Evolutionary conservation across 2,113 vertebrate species (phyloP).

Genomic region (Reinhardtius hippoglossoides): DNA sequence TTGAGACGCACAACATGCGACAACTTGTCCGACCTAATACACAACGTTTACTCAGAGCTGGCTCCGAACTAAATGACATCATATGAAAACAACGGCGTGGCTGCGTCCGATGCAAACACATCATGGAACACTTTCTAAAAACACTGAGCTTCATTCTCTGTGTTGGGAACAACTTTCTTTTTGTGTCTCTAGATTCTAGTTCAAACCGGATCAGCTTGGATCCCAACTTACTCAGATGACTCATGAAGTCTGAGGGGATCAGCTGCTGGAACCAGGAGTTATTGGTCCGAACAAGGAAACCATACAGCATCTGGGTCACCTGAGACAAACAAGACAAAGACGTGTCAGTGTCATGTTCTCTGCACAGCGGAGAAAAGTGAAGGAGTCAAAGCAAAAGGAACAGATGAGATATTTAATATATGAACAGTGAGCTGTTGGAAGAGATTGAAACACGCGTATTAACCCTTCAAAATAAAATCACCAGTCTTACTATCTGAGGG

Average conservation of each 20-base stretch:
- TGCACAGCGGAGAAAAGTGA: no score
- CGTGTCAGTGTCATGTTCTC: neutral
- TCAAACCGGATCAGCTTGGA: neutral
- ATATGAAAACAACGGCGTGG: no score
- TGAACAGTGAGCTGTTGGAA: neutral
- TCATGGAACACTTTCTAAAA: no score
- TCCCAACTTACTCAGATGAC: slow-evolving; percentile 81
- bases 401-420: no score
- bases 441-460: neutral
- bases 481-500: slow-evolving; percentile 81
- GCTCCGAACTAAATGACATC: no score
- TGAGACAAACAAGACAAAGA: slow-evolving; percentile 58
- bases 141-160: no score
- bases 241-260: slow-evolving; percentile 78
- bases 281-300: slow-evolving; percentile 89
- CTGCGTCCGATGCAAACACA: no score
- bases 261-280: slow-evolving; percentile 94
- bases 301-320: slow-evolving; percentile 90
- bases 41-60: no score
- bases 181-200: neutral
- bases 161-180: no score
- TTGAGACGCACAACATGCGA: no score
- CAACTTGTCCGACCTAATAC: no score
- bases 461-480: neutral
- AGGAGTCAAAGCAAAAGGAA: no score